Conservation (phyloP, 2,888 invertebrate species). For the Rotaria sp. region DNA sequence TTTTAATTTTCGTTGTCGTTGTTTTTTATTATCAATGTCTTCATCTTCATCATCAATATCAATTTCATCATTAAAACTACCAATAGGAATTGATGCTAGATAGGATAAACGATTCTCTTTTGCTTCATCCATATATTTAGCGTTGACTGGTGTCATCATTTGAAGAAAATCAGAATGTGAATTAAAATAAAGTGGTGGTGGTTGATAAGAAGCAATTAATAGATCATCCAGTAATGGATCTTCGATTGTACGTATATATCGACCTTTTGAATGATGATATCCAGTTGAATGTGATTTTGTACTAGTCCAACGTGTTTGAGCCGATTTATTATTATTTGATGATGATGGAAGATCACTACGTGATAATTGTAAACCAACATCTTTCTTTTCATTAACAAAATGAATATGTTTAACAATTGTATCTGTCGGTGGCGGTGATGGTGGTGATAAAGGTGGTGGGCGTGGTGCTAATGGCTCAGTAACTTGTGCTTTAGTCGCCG, state of each 20-base stretch:
- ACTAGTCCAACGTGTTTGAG: conserved; percentile 14
- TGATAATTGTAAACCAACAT: conserved; percentile 14
- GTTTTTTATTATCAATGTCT: background rate
- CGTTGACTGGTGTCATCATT: background rate
- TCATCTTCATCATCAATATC: background rate
- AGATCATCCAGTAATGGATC: background rate
- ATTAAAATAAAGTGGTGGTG: conserved; percentile 26
- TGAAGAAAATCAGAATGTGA: background rate
- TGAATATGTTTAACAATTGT: conserved; percentile 8
- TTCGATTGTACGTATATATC: background rate
- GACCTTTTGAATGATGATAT: background rate
- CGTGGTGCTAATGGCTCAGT: background rate
- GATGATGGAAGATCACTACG: conserved; percentile 23
- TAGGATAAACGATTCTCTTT: conserved; percentile 12
- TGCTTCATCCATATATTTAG: background rate
- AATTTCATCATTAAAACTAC: background rate
- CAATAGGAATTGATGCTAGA: conserved; percentile 11
- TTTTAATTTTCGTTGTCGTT: background rate
- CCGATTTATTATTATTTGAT: background rate
- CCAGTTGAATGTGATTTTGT: background rate
- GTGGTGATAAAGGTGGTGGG: background rate
- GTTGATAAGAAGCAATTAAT: background rate
- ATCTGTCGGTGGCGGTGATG: background rate
- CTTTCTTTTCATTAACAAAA: conserved; percentile 26
- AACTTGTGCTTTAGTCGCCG: background rate